Conservation (phyloP, 2,113 vertebrate genomes). For the Ophthalmolycus amberensis region DNA sequence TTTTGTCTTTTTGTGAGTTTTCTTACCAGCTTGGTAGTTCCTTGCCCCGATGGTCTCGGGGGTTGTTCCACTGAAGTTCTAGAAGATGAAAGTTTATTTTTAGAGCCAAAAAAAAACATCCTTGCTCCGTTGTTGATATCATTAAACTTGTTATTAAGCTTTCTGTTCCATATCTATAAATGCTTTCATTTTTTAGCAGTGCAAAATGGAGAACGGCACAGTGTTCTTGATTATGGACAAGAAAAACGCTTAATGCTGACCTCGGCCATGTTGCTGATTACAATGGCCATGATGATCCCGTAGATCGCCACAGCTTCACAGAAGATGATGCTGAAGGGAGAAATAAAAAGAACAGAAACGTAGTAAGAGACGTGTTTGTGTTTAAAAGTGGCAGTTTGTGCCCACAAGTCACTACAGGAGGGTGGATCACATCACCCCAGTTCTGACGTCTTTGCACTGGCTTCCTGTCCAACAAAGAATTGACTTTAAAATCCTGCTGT, state of each 20-base stretch:
- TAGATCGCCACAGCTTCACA: conserved; percentile 99
- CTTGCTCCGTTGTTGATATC: background rate
- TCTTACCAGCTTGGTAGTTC: conserved; percentile 96
- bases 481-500: too few relatives aligned
- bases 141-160: background rate
- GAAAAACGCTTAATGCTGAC: conserved; percentile 75
- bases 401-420: background rate
- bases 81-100: conserved; percentile 23
- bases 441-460: too few relatives aligned
- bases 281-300: conserved; percentile 99
- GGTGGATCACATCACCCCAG: too few relatives aligned
- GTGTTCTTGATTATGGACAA: background rate
- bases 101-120: conserved; percentile 1
- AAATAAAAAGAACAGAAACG: background rate
- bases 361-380: background rate
- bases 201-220: background rate
- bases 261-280: conserved; percentile 99
- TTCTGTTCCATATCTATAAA: background rate
- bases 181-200: background rate
- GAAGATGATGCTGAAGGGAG: conserved; percentile 92
- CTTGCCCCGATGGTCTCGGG: conserved; percentile 90
- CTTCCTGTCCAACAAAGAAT: too few relatives aligned
- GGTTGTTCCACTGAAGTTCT: conserved; percentile 90
- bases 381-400: background rate
- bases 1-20: background rate